phyloP scores from a whole-genome alignment of 1,140 invertebrate genomes.

The Babylonia areolata region DNA sequence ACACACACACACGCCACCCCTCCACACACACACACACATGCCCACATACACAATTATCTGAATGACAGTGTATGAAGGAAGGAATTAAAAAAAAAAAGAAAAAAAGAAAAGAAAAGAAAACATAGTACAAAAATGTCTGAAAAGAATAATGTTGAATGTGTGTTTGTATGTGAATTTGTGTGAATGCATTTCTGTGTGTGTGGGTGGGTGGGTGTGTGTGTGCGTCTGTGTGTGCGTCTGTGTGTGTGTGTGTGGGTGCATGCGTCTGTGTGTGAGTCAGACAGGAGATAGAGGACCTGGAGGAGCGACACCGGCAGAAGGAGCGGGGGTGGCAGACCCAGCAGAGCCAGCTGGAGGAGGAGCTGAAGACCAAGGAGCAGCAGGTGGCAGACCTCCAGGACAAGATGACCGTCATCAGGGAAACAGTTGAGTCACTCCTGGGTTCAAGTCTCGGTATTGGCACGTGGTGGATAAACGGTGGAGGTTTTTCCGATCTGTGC shows the following conservation, averaged over 20 bases:
- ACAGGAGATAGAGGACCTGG: conserved; percentile 66
- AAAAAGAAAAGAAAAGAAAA: too few species aligned
- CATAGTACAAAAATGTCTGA: too few species aligned
- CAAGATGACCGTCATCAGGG: conserved; percentile 55
- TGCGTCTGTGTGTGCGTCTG: neutral
- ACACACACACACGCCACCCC: too few species aligned
- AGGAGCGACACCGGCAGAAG: conserved; percentile 59
- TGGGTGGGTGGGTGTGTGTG: conserved; percentile 2
- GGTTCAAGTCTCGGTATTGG: too few species aligned
- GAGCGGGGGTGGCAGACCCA: conserved; percentile 59
- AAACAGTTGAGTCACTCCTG: conserved; percentile 55
- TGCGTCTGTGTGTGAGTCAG: conserved; percentile 40
- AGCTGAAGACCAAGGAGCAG: conserved; percentile 58
- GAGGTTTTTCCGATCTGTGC: too few species aligned
- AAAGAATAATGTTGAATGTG: too few species aligned
- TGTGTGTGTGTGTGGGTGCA: neutral
- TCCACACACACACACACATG: too few species aligned
- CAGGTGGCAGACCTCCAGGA: conserved; percentile 55
- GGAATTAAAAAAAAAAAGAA: too few species aligned
- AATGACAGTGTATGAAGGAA: too few species aligned
- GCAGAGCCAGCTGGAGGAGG: conserved; percentile 59
- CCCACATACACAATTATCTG: too few species aligned
- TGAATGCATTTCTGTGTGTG: neutral
- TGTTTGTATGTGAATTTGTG: neutral
- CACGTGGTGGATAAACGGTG: too few species aligned